phyloP scores from a whole-genome alignment of 2,888 invertebrate species.

The Orchestes rusci region DNA sequence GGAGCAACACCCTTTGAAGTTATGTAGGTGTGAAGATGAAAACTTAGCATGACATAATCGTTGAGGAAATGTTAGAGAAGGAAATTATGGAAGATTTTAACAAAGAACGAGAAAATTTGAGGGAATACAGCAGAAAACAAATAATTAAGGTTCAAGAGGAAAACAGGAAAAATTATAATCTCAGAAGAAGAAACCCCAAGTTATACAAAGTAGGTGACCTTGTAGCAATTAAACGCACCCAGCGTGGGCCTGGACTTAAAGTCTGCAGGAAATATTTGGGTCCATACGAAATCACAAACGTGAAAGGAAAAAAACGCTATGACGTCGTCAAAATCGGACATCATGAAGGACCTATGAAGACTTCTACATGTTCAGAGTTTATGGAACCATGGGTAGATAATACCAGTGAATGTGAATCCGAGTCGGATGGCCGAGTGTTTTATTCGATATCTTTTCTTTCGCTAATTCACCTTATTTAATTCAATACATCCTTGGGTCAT shows the following conservation, averaged over 20 bases:
- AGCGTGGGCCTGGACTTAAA: constrained; percentile 37
- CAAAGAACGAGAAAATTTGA: constrained; percentile 18
- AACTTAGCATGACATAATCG: constrained; percentile 34
- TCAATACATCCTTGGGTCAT: too few relatives aligned
- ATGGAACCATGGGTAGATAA: too few relatives aligned
- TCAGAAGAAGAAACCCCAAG: constrained; percentile 25
- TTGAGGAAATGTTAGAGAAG: constrained; percentile 16
- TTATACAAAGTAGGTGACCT: constrained; percentile 28
- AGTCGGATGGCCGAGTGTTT: too few relatives aligned
- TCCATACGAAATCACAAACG: constrained; percentile 27
- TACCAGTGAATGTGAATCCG: too few relatives aligned
- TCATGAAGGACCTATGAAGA: too few relatives aligned
- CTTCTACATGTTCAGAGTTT: too few relatives aligned
- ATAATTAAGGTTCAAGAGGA: constrained; percentile 26
- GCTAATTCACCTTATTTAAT: too few relatives aligned
- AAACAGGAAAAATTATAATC: constrained; percentile 28
- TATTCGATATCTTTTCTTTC: too few relatives aligned
- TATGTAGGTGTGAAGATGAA: constrained; percentile 21
- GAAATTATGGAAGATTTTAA: constrained; percentile 14
- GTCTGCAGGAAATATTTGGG: constrained; percentile 35
- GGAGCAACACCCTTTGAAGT: constrained; percentile 25
- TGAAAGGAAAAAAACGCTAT: constrained; percentile 35
- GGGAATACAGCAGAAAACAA: constrained; percentile 16
- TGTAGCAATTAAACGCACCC: constrained; percentile 38
- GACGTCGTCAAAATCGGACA: constrained; percentile 31